phyloP scores from a whole-genome alignment of 2,888 invertebrate species.

The Spicauda simplicius region DNA sequence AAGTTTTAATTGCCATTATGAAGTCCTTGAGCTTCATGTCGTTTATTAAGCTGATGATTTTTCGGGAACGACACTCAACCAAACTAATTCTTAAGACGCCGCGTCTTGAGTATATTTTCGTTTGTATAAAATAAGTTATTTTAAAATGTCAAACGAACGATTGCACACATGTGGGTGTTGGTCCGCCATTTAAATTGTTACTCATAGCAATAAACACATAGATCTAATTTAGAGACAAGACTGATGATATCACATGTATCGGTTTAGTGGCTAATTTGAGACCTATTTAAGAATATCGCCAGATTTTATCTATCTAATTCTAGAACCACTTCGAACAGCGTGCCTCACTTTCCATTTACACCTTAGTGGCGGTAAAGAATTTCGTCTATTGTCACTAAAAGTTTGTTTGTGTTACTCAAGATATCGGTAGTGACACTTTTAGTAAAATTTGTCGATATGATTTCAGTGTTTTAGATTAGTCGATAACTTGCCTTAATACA shows the following conservation, averaged over 20 bases:
- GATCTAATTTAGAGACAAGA: conserved; percentile 64
- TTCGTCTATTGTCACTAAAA: neutral
- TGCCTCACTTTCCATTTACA: neutral
- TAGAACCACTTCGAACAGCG: conserved; percentile 9
- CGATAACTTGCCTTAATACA: neutral
- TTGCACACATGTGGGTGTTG: conserved; percentile 70
- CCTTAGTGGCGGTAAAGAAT: neutral
- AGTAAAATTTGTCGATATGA: neutral
- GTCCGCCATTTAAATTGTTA: conserved; percentile 69
- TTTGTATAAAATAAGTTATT: conserved; percentile 41
- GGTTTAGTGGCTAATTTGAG: conserved; percentile 40
- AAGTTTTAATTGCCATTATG: conserved; percentile 30
- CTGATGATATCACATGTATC: conserved; percentile 56
- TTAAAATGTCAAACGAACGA: conserved; percentile 64
- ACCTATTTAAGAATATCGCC: conserved; percentile 7
- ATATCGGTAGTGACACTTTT: neutral
- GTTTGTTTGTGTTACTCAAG: neutral
- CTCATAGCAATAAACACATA: conserved; percentile 74
- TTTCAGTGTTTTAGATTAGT: neutral
- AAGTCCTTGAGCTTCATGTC: conserved; percentile 28
- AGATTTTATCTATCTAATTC: conserved; percentile 4
- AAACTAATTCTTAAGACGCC: conserved; percentile 35
- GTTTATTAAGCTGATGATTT: conserved; percentile 18
- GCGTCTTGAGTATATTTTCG: conserved; percentile 40
- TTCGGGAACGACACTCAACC: neutral